Base-by-base conservation (phyloP, 2,797 vertebrate genomes). In the Protosalanx chinensis region DNA sequence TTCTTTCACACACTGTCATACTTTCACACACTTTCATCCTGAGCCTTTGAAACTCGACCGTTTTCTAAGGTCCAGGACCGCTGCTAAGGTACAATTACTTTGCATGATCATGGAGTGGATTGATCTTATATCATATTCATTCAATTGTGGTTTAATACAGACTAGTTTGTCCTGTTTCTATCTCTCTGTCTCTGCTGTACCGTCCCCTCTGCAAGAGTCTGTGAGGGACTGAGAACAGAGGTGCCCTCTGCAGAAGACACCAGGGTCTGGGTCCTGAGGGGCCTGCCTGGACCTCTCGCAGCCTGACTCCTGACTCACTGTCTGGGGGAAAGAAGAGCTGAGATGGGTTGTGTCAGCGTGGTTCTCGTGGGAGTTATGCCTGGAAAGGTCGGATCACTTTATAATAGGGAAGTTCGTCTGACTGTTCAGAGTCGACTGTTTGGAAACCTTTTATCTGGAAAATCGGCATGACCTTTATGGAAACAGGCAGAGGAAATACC, bases 401-500 rank as follows among this genome's bases (percentile, higher is more conserved):
- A 46, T 13, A 46, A 46, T 46, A 8, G 41, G 41, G 41, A 46
- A 46, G 16, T 1, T 67, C 53, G 23, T 5, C 53, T 57, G n/a
- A 57, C 53, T 15, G 20, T 20, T 59, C 46, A 51, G 16, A 16
- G 66, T 41, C 33, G 3, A 46, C 6, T 0, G 5, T 72, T 70
- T 74, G 3, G 8, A 64, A 30, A 41, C 63, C 64, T 60, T 60
- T 53, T 41, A 16, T n/a, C 53, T 64, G 57, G 7, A 18, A 16
- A 16, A 1, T 59, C n/a, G 60, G 27, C 27, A n/a, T 8, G 63
- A 46, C 32, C 10, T 27, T 7, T 59, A 64, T 59, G 76, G 76
- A 74, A 76, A 76, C 67, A 62, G 59, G 49, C 70, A 73, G 72
- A 33, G 76, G 78, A 81, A 80, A 76, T 53, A 8, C 10, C 75